These are phyloP conservation scores for Cacajao melanocephalus DNA, from an alignment of 2,797 vertebrate genomes.

Conservation along the genomic window DNA sequence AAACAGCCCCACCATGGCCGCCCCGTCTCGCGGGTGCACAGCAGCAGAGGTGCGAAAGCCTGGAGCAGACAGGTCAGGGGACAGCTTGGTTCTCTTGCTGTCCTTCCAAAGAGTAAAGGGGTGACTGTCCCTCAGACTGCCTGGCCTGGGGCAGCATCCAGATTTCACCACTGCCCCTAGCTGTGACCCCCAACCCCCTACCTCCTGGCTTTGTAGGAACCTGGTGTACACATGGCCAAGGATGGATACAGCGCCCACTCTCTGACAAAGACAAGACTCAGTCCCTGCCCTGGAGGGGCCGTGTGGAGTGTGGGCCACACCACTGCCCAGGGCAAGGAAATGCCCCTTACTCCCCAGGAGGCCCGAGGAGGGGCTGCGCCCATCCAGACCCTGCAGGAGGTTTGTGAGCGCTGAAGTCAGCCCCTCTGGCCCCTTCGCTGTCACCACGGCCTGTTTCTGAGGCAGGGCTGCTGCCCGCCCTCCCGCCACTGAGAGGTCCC, in stretches of 20 bases:
- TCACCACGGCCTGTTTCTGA: background rate
- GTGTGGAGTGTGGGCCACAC: no score
- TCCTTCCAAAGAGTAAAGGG: background rate
- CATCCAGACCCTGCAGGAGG: background rate
- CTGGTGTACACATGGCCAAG: accelerated
- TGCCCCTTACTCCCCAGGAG: background rate
- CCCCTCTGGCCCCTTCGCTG: background rate
- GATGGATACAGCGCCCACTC: background rate
- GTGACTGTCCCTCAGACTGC: background rate
- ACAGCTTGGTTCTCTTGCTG: background rate
- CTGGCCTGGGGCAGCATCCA: background rate
- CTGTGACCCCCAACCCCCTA: no score
- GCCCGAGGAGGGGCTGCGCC: background rate
- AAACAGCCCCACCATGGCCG: background rate
- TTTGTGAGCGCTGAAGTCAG: background rate
- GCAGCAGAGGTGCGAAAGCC: accelerated
- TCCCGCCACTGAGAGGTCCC: accelerated
- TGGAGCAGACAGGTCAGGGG: background rate
- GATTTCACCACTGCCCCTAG: background rate
- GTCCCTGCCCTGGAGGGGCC: background rate
- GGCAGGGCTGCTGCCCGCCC: background rate
- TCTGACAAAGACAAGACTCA: background rate
- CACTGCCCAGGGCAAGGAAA: background rate
- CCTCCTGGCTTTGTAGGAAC: background rate
- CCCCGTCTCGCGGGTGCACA: accelerated